A percentile compares a stretch with the other conserved stretches of the same genome.
These are phyloP conservation scores for Drosophila sucinea DNA, from an alignment of 1,140 invertebrate genomes.

Conservation along the genomic window DNA sequence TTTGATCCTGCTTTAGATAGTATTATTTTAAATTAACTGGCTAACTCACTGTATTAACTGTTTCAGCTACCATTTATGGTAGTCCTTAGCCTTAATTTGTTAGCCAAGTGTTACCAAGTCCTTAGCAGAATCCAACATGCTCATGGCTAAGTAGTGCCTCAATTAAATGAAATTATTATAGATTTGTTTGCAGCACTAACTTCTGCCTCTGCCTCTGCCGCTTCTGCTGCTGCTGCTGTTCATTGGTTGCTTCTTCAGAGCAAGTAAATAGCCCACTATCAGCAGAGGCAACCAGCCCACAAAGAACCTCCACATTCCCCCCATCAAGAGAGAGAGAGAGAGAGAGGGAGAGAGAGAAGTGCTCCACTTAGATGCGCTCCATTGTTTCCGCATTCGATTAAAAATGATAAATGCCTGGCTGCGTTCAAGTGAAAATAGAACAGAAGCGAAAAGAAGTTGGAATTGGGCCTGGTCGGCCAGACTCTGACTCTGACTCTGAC, in stretches of 20 bases:
- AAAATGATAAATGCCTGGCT: slow-evolving; percentile 77
- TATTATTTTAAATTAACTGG: too few species aligned
- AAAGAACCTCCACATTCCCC: slow-evolving; percentile 21
- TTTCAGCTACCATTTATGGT: background rate
- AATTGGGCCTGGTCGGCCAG: background rate
- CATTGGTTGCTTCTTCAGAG: slow-evolving; percentile 57
- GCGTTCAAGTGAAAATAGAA: slow-evolving; percentile 67
- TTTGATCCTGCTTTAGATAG: too few species aligned
- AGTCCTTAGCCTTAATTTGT: background rate
- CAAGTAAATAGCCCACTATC: slow-evolving; percentile 58
- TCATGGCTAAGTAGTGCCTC: slow-evolving; percentile 41
- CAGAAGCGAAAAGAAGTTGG: slow-evolving; percentile 18
- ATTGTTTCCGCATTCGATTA: slow-evolving; percentile 81
- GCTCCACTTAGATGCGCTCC: slow-evolving; percentile 77
- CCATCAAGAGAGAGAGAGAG: background rate
- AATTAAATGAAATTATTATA: slow-evolving; percentile 79
- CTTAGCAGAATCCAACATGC: slow-evolving; percentile 8
- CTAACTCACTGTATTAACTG: too few species aligned
- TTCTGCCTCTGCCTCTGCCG: slow-evolving; percentile 25
- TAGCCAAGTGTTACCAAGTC: slow-evolving; percentile 19
- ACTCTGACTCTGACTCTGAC: too few species aligned
- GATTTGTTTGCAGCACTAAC: slow-evolving; percentile 69
- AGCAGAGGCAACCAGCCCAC: slow-evolving; percentile 38
- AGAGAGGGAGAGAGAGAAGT: slow-evolving; percentile 23
- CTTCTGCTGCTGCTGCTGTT: slow-evolving; percentile 43